These are phyloP conservation scores for Tipula vernalis DNA, from an alignment of 2,888 invertebrate species.

Conservation along the genomic window DNA sequence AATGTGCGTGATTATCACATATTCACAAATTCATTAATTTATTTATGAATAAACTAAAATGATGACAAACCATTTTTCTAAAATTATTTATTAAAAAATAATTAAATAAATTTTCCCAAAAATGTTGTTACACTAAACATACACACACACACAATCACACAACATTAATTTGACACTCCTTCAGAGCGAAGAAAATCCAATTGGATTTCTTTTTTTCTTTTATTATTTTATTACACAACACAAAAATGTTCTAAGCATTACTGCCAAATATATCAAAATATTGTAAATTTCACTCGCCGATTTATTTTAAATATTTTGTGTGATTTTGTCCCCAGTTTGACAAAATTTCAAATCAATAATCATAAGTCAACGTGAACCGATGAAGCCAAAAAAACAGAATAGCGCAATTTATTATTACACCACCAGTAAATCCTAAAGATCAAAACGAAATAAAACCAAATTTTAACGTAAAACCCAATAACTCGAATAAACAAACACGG, in stretches of 20 bases:
- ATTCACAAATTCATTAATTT: neutral
- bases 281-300: neutral
- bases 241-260: neutral
- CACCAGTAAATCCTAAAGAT: too few species aligned
- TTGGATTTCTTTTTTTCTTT: neutral
- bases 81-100: neutral
- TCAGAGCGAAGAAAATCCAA: neutral
- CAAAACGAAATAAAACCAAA: too few species aligned
- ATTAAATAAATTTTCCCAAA: neutral
- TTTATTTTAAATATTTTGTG: neutral
- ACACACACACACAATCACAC: neutral
- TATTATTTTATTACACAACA: neutral
- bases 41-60: neutral
- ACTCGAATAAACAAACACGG: too few species aligned
- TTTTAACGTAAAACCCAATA: too few species aligned
- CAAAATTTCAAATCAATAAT: neutral
- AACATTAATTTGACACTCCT: neutral
- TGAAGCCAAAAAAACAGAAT: too few species aligned
- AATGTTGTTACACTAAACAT: neutral
- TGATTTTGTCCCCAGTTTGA: neutral
- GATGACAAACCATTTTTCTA: neutral
- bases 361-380: too few species aligned
- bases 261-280: neutral
- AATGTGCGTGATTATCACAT: neutral
- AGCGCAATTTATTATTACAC: too few species aligned